phyloP scores from a whole-genome alignment of 2,888 invertebrate genomes.

The Podabrus alpinus region DNA sequence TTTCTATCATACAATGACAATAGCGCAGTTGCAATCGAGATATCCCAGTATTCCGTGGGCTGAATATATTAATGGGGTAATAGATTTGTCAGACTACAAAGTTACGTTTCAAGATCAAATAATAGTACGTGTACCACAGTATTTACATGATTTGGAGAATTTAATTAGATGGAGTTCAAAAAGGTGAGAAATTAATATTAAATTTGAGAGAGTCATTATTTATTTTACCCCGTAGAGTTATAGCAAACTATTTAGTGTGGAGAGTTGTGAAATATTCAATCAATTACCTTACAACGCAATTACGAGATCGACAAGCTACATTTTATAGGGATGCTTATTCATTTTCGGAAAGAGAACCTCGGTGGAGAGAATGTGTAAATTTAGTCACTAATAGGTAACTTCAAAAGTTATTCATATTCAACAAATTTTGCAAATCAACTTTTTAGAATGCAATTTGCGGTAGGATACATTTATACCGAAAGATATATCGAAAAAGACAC shows the following conservation, averaged over 20 bases:
- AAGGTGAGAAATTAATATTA: slow-evolving; percentile 41
- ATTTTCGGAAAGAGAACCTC: slow-evolving; percentile 73
- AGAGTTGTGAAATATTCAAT: slow-evolving; percentile 77
- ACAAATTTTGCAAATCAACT: background rate
- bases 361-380: slow-evolving; percentile 84
- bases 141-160: slow-evolving; percentile 72
- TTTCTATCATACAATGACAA: slow-evolving; percentile 87
- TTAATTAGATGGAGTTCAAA: slow-evolving; percentile 61
- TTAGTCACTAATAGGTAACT: slow-evolving; percentile 54
- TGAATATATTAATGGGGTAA: slow-evolving; percentile 80
- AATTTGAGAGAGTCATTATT: background rate
- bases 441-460: slow-evolving; percentile 67
- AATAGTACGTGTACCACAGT: slow-evolving; percentile 84
- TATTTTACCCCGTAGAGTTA: slow-evolving; percentile 54
- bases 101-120: slow-evolving; percentile 73
- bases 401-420: background rate
- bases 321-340: slow-evolving; percentile 78
- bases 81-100: slow-evolving; percentile 62
- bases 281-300: slow-evolving; percentile 74
- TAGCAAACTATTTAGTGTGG: slow-evolving; percentile 90
- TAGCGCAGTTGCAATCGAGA: slow-evolving; percentile 72
- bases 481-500: slow-evolving; percentile 50
- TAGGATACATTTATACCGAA: slow-evolving; percentile 75
- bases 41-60: slow-evolving; percentile 82
- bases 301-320: slow-evolving; percentile 73